Conservation (phyloP, 2,888 invertebrate genomes). For the Clistopyga incitator region DNA sequence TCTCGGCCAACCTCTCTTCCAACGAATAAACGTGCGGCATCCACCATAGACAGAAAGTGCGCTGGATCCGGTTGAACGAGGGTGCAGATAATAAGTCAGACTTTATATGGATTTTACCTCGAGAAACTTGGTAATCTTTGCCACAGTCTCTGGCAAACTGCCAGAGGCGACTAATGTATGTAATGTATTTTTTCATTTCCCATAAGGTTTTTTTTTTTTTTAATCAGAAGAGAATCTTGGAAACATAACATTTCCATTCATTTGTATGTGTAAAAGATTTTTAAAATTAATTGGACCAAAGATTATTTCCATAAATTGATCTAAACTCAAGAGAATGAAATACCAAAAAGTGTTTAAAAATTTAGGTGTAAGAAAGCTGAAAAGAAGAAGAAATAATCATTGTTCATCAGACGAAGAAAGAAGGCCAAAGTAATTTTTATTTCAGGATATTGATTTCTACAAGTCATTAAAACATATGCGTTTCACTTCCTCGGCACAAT, state of each 20-base stretch:
- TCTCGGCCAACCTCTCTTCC: slow-evolving; percentile 27
- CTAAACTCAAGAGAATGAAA: too few species aligned
- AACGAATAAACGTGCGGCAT: slow-evolving; percentile 15
- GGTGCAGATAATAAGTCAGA: slow-evolving; percentile 80
- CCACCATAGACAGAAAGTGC: neutral
- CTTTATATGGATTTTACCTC: slow-evolving; percentile 78
- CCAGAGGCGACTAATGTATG: neutral
- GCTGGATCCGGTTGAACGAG: neutral
- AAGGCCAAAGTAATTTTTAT: too few species aligned
- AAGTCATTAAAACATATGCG: neutral
- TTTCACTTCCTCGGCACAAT: slow-evolving; percentile 63
- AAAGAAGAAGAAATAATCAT: neutral
- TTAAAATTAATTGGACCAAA: too few species aligned
- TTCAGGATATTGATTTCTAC: neutral
- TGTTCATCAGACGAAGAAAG: too few species aligned
- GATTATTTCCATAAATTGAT: too few species aligned
- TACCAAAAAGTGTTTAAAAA: too few species aligned
- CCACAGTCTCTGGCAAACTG: slow-evolving; percentile 26
- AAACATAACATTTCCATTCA: too few species aligned
- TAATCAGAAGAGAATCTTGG: too few species aligned
- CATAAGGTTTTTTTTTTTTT: too few species aligned
- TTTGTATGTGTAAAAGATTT: too few species aligned
- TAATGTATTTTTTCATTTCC: too few species aligned
- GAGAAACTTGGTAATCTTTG: slow-evolving; percentile 79
- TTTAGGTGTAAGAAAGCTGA: neutral